Conservation (phyloP, 2,797 vertebrate genomes). For the Micropoecilia bifurca region DNA sequence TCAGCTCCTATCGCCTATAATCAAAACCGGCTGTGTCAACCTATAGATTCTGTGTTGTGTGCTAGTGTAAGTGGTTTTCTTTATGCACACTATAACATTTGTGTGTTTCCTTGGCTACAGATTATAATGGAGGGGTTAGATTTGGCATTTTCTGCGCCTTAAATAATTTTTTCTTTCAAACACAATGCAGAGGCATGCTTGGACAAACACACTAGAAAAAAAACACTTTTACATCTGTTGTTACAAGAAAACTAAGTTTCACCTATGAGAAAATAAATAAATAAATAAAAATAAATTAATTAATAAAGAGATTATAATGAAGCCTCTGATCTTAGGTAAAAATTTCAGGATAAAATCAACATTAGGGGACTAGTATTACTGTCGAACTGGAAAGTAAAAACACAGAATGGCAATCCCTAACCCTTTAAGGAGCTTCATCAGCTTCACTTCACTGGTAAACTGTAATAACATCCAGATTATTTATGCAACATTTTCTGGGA, state of each 20-base stretch:
- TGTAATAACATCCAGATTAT: too few relatives aligned
- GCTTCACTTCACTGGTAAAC: not conserved
- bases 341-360: not conserved
- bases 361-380: not conserved
- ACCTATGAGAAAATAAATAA: not conserved
- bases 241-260: not conserved
- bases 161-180: not conserved
- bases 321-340: not conserved
- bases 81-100: conserved; percentile 26
- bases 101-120: conserved; percentile 30
- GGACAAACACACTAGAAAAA: conserved; percentile 3
- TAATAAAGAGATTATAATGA: not conserved
- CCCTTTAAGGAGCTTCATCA: not conserved
- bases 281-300: not conserved
- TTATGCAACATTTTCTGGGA: not conserved
- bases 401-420: not conserved
- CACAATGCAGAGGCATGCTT: conserved; percentile 31
- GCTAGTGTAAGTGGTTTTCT: conserved; percentile 7
- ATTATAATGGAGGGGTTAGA: conserved; percentile 28
- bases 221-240: not conserved
- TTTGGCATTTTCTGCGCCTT: conserved; percentile 48
- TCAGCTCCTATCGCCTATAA: conserved; percentile 58
- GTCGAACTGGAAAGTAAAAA: not conserved
- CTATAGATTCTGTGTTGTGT: conserved; percentile 20
- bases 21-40: conserved; percentile 44